These are phyloP conservation scores for Philaethria dido DNA, from an alignment of 2,888 invertebrate genomes.

Conservation along the genomic window DNA sequence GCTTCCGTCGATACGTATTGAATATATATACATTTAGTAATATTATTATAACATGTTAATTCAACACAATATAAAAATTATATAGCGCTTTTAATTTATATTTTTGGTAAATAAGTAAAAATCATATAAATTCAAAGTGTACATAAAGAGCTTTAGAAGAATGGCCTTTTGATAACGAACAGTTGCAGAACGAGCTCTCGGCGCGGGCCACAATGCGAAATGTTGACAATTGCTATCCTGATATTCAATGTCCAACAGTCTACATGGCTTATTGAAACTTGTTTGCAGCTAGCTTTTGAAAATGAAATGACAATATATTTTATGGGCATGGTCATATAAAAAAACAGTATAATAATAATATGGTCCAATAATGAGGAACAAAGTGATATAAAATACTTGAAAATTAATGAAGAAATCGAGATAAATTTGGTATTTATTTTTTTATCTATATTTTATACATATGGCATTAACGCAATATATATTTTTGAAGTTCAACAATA, in stretches of 20 bases:
- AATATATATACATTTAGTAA: too few relatives aligned
- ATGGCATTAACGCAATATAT: too few relatives aligned
- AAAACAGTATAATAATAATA: too few relatives aligned
- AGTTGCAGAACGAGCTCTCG: slow-evolving; percentile 30
- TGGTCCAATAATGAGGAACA: too few relatives aligned
- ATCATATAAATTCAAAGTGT: slow-evolving; percentile 6
- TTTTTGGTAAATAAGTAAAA: neutral
- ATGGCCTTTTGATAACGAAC: slow-evolving; percentile 27
- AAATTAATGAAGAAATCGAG: too few relatives aligned
- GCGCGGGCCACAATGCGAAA: slow-evolving; percentile 33
- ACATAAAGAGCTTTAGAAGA: slow-evolving; percentile 33
- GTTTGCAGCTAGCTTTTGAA: slow-evolving; percentile 4
- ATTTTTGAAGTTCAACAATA: too few relatives aligned
- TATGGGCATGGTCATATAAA: neutral
- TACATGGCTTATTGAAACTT: slow-evolving; percentile 29
- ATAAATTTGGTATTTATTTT: too few relatives aligned
- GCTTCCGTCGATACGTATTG: too few relatives aligned
- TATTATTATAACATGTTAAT: neutral
- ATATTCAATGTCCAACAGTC: slow-evolving; percentile 24
- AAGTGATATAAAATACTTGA: too few relatives aligned
- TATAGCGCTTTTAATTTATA: neutral
- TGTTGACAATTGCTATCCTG: slow-evolving; percentile 29
- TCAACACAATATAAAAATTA: neutral
- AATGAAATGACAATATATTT: neutral
- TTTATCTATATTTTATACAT: too few relatives aligned